A percentile compares a stretch with the other conserved stretches of the same genome.
Evolutionary conservation across 2,113 vertebrate species (phyloP).

Genomic region (Acrocephalus kingi): DNA sequence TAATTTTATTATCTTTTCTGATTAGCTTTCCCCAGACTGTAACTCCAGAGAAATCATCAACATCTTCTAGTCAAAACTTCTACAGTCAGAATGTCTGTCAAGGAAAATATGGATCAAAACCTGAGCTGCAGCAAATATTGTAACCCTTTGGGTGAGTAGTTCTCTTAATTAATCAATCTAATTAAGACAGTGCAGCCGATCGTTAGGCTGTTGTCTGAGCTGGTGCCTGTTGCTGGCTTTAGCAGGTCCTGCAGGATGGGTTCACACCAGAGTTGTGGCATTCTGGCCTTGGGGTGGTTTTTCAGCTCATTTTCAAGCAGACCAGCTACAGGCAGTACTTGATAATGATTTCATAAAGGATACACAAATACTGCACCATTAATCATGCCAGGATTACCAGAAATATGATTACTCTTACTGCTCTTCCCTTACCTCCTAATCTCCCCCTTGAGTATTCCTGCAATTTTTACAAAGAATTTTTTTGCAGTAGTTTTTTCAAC

Average conservation of each 20-base stretch:
- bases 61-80: not conserved
- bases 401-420: not conserved
- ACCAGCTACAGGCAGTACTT: not conserved
- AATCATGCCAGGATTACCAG: not conserved
- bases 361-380: not conserved
- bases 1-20: not conserved
- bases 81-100: no score
- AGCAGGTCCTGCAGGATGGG: not conserved
- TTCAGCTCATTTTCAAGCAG: not conserved
- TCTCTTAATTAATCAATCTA: not conserved
- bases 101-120: not conserved
- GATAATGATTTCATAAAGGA: not conserved
- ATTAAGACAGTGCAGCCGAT: not conserved
- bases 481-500: not conserved
- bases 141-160: not conserved
- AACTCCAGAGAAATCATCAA: not conserved
- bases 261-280: accelerated
- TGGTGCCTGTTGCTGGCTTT: not conserved
- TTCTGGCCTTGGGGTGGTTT: not conserved
- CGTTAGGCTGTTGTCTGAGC: not conserved
- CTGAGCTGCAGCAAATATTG: not conserved
- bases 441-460: not conserved
- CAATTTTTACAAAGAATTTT: not conserved
- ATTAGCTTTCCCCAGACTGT: not conserved
- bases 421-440: not conserved